These are phyloP conservation scores for Varanus salvator DNA, from an alignment of 2,113 vertebrate genomes.

Conservation along the genomic window DNA sequence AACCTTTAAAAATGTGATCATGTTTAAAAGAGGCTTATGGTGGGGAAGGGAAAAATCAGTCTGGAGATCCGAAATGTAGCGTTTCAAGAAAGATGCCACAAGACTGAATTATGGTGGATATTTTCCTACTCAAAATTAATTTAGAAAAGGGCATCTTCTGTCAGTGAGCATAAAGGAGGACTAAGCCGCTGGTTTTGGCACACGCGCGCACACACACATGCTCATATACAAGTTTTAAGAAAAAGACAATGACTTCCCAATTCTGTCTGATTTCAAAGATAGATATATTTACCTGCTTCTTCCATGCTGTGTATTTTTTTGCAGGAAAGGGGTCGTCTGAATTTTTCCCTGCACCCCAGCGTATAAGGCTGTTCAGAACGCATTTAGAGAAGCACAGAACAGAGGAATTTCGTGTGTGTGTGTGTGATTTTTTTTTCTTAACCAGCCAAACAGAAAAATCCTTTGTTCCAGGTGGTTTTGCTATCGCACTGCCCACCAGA, in stretches of 20 bases:
- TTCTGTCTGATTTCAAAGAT: conserved; percentile 7
- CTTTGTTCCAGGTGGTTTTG: conserved; percentile 83
- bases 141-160: background rate
- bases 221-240: conserved; percentile 9
- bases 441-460: conserved; percentile 47
- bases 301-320: conserved; percentile 28
- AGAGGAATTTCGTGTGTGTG: conserved; percentile 42
- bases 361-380: conserved; percentile 35
- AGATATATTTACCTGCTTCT: background rate
- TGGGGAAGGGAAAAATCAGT: conserved; percentile 6
- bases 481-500: conserved; percentile 72
- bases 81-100: conserved; percentile 3
- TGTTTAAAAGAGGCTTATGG: conserved; percentile 13
- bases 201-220: too few species aligned
- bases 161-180: conserved; percentile 1
- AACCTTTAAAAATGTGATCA: conserved; percentile 2
- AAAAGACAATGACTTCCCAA: conserved; percentile 28
- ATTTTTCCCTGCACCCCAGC: too few species aligned
- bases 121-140: conserved; percentile 11
- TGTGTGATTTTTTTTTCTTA: background rate
- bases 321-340: background rate
- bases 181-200: conserved; percentile 15
- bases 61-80: conserved; percentile 23
- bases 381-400: conserved; percentile 60
- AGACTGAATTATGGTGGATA: background rate